These are phyloP conservation scores for Lutraria rhynchaena DNA, from an alignment of 1,140 invertebrate genomes.

Conservation along the genomic window DNA sequence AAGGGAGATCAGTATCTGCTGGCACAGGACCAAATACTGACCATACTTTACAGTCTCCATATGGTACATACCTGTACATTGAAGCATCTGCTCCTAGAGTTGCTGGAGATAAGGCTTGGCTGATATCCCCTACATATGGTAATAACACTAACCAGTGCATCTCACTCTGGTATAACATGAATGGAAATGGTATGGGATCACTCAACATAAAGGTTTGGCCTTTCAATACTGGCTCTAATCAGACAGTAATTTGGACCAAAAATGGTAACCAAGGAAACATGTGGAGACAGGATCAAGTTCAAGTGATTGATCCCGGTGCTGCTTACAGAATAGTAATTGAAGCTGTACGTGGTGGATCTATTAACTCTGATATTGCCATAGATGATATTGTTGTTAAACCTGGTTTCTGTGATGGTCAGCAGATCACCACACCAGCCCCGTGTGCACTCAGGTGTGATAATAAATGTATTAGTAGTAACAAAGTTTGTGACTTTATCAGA, in stretches of 20 bases:
- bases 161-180: slow-evolving; percentile 90
- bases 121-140: slow-evolving; percentile 67
- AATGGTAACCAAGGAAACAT: slow-evolving; percentile 72
- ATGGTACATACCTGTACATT: slow-evolving; percentile 79
- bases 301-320: slow-evolving; percentile 53
- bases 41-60: slow-evolving; percentile 68
- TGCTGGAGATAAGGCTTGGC: slow-evolving; percentile 72
- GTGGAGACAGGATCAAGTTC: slow-evolving; percentile 69
- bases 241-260: slow-evolving; percentile 67
- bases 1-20: slow-evolving; percentile 62
- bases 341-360: slow-evolving; percentile 65
- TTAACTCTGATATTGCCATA: slow-evolving; percentile 74
- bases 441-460: slow-evolving; percentile 68
- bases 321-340: slow-evolving; percentile 70
- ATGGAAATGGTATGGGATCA: slow-evolving; percentile 82
- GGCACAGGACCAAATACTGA: slow-evolving; percentile 72
- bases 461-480: slow-evolving; percentile 62
- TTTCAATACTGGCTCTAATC: slow-evolving; percentile 3
- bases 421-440: slow-evolving; percentile 51
- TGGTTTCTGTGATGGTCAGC: slow-evolving; percentile 58
- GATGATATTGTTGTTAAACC: slow-evolving; percentile 72
- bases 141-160: slow-evolving; percentile 71
- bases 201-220: slow-evolving; percentile 68
- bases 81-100: slow-evolving; percentile 74
- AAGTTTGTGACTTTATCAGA: slow-evolving; percentile 76